Conservation (phyloP, 2,113 vertebrate species). For the Aplodontia rufa region DNA sequence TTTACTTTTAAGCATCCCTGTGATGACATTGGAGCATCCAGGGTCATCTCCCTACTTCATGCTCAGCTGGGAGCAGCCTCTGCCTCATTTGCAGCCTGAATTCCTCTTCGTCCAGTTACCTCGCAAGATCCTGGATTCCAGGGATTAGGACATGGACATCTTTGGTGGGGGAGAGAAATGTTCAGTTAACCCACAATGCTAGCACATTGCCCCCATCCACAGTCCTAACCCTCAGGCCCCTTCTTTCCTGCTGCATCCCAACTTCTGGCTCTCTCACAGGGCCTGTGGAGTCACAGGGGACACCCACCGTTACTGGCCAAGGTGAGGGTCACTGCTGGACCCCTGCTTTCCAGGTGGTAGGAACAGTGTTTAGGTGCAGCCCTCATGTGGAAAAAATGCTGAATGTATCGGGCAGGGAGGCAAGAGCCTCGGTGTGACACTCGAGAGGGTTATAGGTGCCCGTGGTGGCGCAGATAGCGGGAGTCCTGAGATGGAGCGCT, state of each 20-base stretch:
- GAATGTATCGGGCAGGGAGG: not conserved
- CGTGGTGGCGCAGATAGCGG: not conserved
- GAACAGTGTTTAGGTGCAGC: not conserved
- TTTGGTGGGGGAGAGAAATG: not conserved
- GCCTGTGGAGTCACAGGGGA: too few relatives aligned
- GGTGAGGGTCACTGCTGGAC: not conserved
- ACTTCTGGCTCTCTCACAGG: not conserved
- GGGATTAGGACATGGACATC: not conserved
- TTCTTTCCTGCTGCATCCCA: not conserved
- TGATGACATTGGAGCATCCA: too few relatives aligned
- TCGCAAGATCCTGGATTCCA: not conserved
- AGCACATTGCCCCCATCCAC: rapidly evolving
- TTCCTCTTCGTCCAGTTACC: not conserved
- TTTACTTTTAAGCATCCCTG: not conserved
- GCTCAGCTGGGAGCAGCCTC: not conserved
- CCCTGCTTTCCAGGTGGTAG: not conserved
- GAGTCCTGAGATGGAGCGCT: too few relatives aligned
- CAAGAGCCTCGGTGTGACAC: not conserved
- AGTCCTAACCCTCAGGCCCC: not conserved
- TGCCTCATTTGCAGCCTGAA: not conserved
- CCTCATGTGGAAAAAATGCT: not conserved
- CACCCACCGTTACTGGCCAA: not conserved
- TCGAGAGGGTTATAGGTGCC: not conserved
- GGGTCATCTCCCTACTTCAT: not conserved
- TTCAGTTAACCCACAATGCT: rapidly evolving